Evolutionary conservation across 2,797 vertebrate species (phyloP).

Genomic region (Pseudochromis fuscus): DNA sequence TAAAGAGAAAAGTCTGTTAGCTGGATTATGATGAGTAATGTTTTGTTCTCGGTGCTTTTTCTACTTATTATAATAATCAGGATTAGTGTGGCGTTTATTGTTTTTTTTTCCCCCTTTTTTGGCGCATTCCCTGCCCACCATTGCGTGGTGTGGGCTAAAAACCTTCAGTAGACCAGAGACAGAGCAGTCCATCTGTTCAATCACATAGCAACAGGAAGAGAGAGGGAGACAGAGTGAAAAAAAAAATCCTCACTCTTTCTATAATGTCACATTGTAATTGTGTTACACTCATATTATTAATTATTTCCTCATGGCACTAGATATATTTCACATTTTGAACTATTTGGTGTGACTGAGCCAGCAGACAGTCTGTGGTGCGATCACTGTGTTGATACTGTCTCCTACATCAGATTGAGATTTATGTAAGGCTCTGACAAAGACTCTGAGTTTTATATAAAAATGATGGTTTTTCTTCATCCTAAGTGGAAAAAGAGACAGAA

Average conservation of each 20-base stretch:
- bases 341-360: slow-evolving; percentile 8
- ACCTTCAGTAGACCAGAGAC: slow-evolving; percentile 74
- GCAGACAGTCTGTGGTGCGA: neutral
- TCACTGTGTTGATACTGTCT: neutral
- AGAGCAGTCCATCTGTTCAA: slow-evolving; percentile 82
- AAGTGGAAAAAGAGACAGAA: neutral
- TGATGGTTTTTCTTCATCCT: neutral
- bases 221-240: slow-evolving; percentile 44
- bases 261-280: slow-evolving; percentile 12
- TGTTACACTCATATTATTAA: neutral
- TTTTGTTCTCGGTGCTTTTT: slow-evolving; percentile 27
- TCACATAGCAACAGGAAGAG: slow-evolving; percentile 84
- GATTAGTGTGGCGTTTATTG: slow-evolving; percentile 50
- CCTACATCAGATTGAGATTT: slow-evolving; percentile 10
- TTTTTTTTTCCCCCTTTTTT: slow-evolving; percentile 47
- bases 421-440: slow-evolving; percentile 1
- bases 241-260: slow-evolving; percentile 20
- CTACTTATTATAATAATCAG: slow-evolving; percentile 44
- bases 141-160: slow-evolving; percentile 79
- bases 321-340: neutral
- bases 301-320: neutral
- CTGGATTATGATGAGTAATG: slow-evolving; percentile 32
- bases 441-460: neutral
- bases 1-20: slow-evolving; percentile 41
- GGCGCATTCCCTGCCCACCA: slow-evolving; percentile 79